Conservation (phyloP, 2,888 invertebrate genomes). For the Drosophila mayaguana region DNA sequence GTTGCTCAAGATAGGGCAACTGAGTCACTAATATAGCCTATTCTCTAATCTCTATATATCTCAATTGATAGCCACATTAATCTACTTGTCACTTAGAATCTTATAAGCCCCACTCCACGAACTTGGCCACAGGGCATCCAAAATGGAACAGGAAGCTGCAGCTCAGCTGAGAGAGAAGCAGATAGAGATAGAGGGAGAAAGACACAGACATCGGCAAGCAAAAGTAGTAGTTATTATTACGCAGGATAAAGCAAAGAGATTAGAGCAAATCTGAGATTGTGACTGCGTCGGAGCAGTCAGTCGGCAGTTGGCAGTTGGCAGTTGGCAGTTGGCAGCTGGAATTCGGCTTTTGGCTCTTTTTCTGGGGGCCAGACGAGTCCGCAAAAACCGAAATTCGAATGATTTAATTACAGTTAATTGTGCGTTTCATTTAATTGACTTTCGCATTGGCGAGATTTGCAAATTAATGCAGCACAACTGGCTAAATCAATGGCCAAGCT, state of each 20-base stretch:
- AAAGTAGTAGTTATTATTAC: slow-evolving; percentile 71
- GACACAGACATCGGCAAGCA: slow-evolving; percentile 8
- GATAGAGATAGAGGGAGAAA: not conserved
- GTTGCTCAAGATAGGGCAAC: not conserved
- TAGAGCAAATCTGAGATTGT: slow-evolving; percentile 58
- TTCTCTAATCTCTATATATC: not conserved
- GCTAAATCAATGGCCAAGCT: slow-evolving; percentile 6
- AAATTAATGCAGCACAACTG: not conserved
- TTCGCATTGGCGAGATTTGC: slow-evolving; percentile 8
- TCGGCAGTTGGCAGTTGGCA: slow-evolving; percentile 3
- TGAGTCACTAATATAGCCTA: not conserved
- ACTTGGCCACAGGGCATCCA: slow-evolving; percentile 2
- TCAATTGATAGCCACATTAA: not conserved
- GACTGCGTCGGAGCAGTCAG: slow-evolving; percentile 30
- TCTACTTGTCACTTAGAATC: not conserved
- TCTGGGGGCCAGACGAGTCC: not conserved
- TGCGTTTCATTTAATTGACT: slow-evolving; percentile 33
- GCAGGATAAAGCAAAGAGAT: slow-evolving; percentile 68
- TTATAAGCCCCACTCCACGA: not conserved
- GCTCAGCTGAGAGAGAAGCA: slow-evolving; percentile 5
- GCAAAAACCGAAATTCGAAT: slow-evolving; percentile 13
- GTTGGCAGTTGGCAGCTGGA: not conserved
- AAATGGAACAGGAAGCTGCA: slow-evolving; percentile 17
- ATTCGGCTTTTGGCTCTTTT: not conserved
- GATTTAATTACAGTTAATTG: slow-evolving; percentile 38